Base-by-base conservation (phyloP, 2,797 vertebrate species). In the Bovichtus diacanthus region DNA sequence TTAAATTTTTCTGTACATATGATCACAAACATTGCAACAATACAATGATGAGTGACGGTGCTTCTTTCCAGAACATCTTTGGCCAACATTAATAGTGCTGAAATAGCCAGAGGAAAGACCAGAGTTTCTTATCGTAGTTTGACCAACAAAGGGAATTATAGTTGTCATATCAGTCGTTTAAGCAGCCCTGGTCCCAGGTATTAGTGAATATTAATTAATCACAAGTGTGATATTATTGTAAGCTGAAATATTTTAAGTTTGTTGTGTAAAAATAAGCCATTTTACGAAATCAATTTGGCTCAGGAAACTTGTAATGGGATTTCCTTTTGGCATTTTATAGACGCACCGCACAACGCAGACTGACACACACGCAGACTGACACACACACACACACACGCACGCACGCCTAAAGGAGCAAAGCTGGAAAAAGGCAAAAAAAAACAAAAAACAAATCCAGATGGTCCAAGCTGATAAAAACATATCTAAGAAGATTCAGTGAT, bases 381-480 rank as follows among this genome's bases (percentile, higher is more conserved):
- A 25, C 36, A 36, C n/a, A 50, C 23, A 60, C 55, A 31, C 15
- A 39, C 31, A 13, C 21, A n/a, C 66, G 18, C 47, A 3, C 5
- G 19, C 51, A 31, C 51, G 31, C 29, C 10, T 31, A 38, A 76
- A 56, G 49, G n/a, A 73, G 7, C 47, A 71, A 38, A 34, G 23
- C 61, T 61, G 50, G 27, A 76, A 63, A 39, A 38, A 18, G 29
- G 38, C 18, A 44, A 23, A 46, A 19, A 27, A 54, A 1, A 41
- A 8, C 34, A n/a, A 61, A 58, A 67, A 21, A 36, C 25, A 54
- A 58, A 72, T 83, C 58, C 65, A 78, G 61, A 74, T 65, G 49
- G 25, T 59, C 36, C 27, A 64, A 19, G 53, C 5, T 55, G 39
- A 65, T 80, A 61, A 59, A 68, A 69, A 78, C 63, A 74, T 46